Evolutionary conservation across 2,113 vertebrate genomes (phyloP), one percentile per base, ranked within the genome.

Genomic region (Gracilinanus agilis): DNA sequence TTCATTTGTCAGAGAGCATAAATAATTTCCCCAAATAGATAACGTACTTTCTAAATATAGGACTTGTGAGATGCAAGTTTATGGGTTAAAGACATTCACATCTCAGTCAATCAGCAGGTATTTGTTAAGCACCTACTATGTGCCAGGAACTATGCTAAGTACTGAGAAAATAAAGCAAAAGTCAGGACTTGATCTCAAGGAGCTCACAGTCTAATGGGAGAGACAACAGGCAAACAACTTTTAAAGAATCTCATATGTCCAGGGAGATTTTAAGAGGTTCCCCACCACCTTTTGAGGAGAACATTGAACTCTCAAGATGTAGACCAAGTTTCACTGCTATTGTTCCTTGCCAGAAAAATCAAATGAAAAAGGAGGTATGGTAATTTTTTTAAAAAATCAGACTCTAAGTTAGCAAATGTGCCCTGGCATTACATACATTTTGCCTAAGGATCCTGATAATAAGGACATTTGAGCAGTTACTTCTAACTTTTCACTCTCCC

Each of bases 341-440:
- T 89, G 19, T 24, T 25, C 54, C 53, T 94, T 75, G 88, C 34
- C 44, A 94, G 53, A 95, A 61, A 95, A 96, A 34, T 90, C 67
- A 89, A 92, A 94, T 75, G 91, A 61, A 61, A 58, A 91, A 90
- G 90, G 55, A 44, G 54, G 2, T 75, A 54, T 92, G 55, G 56
- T 92, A 53, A 93, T 75, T 91, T 75, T 91, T 19, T 93, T 91
- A 90, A 93, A 94, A 89, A 93, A 67, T 56, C 49, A 93, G 40
- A 92, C 49, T 24, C 75, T 9, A 89, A 2, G 40, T 92, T 92
- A 92, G 27, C 90, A 21, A 75, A 29, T 75, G 58, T 61, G 25
- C 58, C 10, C 58, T 61, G 10, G 12, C 29, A 67, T 13, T 67
- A 29, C 0, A 34, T 67, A 29, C 58, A 21, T 89, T 89, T 49